These are phyloP conservation scores for Microtus pennsylvanicus DNA, from an alignment of 2,113 vertebrate genomes.

Conservation along the genomic window DNA sequence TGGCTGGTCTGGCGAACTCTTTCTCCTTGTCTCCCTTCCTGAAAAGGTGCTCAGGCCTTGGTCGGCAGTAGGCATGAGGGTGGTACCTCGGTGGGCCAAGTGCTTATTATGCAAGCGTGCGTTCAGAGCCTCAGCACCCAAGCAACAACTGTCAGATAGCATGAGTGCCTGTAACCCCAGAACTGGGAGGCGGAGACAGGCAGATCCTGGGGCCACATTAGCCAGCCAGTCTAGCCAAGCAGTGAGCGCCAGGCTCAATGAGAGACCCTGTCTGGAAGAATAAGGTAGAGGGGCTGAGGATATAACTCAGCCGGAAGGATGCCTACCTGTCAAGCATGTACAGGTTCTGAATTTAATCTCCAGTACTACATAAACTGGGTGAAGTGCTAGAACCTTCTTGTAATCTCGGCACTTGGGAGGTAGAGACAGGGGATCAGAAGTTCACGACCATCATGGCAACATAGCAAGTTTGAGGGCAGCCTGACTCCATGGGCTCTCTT, in stretches of 20 bases:
- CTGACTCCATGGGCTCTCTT: too few species aligned
- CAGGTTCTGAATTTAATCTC: background rate
- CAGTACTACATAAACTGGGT: background rate
- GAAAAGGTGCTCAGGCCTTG: background rate
- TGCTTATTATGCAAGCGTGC: background rate
- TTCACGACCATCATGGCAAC: too few species aligned
- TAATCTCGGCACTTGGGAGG: background rate
- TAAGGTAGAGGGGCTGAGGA: background rate
- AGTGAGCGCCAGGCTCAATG: background rate
- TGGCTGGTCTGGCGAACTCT: background rate
- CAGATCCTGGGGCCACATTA: background rate
- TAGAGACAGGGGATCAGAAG: background rate
- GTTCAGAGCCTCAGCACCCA: background rate
- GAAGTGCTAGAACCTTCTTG: too few species aligned
- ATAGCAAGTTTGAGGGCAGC: background rate
- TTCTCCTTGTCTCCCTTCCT: background rate
- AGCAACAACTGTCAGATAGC: background rate
- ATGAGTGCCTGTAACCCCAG: background rate
- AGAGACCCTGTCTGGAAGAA: background rate
- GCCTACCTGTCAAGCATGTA: background rate
- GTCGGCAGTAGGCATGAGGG: too few species aligned
- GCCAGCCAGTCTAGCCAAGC: background rate
- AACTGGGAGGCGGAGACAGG: background rate
- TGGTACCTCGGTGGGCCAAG: too few species aligned
- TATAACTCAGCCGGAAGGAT: background rate